A percentile compares a stretch with the other conserved stretches of the same genome.
phyloP scores from a whole-genome alignment of 30 jellyfish, hydroid and myxozoan species.

The Rhopilema esculentum region DNA sequence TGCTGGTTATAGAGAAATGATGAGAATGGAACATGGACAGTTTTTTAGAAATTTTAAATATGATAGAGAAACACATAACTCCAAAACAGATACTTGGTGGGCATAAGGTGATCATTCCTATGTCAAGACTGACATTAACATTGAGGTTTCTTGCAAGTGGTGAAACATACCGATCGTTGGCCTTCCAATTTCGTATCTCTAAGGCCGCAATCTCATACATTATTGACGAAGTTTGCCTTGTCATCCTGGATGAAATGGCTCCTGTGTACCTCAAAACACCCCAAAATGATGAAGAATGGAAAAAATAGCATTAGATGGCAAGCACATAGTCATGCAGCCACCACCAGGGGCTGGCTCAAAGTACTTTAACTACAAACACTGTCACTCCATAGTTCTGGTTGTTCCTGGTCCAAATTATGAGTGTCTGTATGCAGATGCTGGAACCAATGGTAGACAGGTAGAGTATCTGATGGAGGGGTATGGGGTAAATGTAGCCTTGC shows the following conservation, averaged over 20 bases:
- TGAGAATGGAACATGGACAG: slow-evolving; percentile 46
- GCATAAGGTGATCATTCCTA: slow-evolving; percentile 22
- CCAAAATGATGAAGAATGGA: slow-evolving; percentile 46
- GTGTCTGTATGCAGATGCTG: slow-evolving; percentile 4
- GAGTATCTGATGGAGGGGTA: background rate
- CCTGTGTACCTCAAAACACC: slow-evolving; percentile 47
- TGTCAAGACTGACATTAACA: slow-evolving; percentile 25
- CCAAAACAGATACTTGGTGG: slow-evolving; percentile 48
- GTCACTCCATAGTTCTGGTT: background rate
- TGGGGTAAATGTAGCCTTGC: background rate
- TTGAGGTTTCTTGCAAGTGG: slow-evolving; percentile 57
- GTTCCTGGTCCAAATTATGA: slow-evolving; percentile 1
- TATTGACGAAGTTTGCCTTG: slow-evolving; percentile 49
- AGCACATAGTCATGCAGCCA: slow-evolving; percentile 25
- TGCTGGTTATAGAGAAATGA: slow-evolving; percentile 56
- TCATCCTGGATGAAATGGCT: slow-evolving; percentile 1
- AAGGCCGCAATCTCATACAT: slow-evolving; percentile 51
- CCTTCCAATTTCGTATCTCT: slow-evolving; percentile 35
- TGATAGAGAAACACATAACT: slow-evolving; percentile 33
- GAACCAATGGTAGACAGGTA: background rate
- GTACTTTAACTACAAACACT: too few species aligned
- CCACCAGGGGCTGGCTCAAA: background rate
- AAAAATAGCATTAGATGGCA: slow-evolving; percentile 23
- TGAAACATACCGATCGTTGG: slow-evolving; percentile 43
- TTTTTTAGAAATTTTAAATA: background rate